Conservation (phyloP, 2,888 invertebrate species). For the Caenorhabditis macrosperma region DNA sequence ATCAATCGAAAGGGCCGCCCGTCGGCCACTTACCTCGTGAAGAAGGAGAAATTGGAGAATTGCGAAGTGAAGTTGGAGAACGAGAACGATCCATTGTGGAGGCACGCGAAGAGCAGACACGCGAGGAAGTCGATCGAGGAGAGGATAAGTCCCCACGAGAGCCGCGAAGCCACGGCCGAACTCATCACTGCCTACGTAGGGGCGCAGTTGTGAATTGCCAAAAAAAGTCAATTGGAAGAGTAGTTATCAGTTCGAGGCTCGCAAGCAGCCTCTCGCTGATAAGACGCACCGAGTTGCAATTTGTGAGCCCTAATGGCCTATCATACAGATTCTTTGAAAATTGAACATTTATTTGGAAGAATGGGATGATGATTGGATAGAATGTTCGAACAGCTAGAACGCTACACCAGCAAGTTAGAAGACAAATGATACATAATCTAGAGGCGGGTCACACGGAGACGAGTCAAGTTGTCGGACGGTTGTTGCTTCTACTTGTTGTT, state of each 20-base stretch:
- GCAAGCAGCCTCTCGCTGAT: slow-evolving; percentile 13
- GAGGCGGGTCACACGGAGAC: slow-evolving; percentile 5
- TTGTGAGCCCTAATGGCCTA: background rate
- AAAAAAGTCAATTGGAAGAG: slow-evolving; percentile 28
- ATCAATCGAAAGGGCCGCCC: slow-evolving; percentile 15
- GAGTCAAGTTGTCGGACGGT: background rate
- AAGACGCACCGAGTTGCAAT: slow-evolving; percentile 23
- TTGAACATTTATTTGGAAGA: background rate
- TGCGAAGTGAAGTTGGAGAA: slow-evolving; percentile 68
- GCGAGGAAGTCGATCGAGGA: slow-evolving; percentile 59
- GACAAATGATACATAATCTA: slow-evolving; percentile 11
- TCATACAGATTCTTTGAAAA: slow-evolving; percentile 2
- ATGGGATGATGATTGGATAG: slow-evolving; percentile 5
- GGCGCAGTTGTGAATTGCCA: slow-evolving; percentile 15
- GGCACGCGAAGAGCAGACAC: slow-evolving; percentile 61
- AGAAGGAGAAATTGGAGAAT: slow-evolving; percentile 68
- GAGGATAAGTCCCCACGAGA: slow-evolving; percentile 64
- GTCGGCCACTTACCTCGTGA: slow-evolving; percentile 57
- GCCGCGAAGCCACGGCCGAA: slow-evolving; percentile 53
- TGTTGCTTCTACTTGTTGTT: slow-evolving; percentile 65
- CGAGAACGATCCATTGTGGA: slow-evolving; percentile 69
- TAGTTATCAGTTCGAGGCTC: slow-evolving; percentile 29
- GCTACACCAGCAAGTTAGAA: slow-evolving; percentile 1
- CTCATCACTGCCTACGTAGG: slow-evolving; percentile 29
- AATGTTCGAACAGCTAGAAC: background rate